Percentiles rank a stretch among this genome's conserved stretches.
Conservation (phyloP, 2,113 vertebrate genomes). For the Hemiscyllium ocellatum region DNA sequence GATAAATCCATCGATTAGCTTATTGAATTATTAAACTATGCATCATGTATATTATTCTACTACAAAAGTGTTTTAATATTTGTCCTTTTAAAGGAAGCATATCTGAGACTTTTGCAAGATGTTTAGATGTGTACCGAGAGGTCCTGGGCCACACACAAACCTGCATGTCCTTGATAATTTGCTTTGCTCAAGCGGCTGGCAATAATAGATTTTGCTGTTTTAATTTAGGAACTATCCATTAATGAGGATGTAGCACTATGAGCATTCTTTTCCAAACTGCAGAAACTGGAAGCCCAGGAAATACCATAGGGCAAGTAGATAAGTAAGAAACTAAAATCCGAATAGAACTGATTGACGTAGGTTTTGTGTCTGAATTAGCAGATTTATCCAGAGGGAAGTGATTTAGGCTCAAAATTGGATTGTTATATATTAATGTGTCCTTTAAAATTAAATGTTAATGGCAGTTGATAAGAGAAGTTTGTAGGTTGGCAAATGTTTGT, state of each 20-base stretch:
- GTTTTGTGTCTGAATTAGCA: not conserved
- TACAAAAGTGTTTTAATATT: not conserved
- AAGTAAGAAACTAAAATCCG: constrained; percentile 1
- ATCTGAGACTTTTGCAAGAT: not conserved
- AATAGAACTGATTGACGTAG: not conserved
- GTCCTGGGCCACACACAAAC: not conserved
- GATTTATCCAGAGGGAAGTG: not conserved
- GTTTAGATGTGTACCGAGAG: not conserved
- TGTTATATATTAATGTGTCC: not conserved
- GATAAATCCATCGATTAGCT: not conserved
- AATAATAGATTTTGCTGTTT: not conserved
- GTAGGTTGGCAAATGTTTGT: not conserved
- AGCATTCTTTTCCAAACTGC: not conserved
- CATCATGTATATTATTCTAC: not conserved
- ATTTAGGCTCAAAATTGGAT: not conserved
- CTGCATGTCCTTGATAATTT: not conserved
- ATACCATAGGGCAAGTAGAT: not conserved
- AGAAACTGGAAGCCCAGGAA: not conserved
- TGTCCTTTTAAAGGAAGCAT: not conserved
- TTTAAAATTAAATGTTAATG: not conserved
- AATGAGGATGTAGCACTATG: not conserved
- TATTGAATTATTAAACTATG: not conserved
- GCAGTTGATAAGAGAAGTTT: not conserved
- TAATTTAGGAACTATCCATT: not conserved
- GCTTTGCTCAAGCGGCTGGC: not conserved